Evolutionary conservation across 2,888 invertebrate genomes (phyloP), one percentile per base, ranked within the genome.

Genomic region (Ormia ochracea): DNA sequence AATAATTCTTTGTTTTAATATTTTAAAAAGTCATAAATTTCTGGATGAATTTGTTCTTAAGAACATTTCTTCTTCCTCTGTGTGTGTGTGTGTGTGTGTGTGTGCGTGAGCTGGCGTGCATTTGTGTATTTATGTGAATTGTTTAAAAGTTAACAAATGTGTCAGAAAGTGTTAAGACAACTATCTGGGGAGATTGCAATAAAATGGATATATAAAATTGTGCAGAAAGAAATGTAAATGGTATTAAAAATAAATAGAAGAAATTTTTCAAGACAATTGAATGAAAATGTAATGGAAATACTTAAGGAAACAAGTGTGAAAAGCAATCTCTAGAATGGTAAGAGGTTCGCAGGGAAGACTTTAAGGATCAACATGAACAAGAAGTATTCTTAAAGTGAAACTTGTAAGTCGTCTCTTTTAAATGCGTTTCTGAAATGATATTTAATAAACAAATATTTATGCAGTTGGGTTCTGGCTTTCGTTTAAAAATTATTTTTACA

Each of bases 111-210:
- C 9, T 58, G 58, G 10, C 5, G 26, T 28, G 17, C 43, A 59
- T 23, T 45, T 50, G 48, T 12, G 4, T 45, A 31, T 21, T 17
- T 31, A n/a, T n/a, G 36, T 38, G 23, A 70, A 70, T 66, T 65
- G 33, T 52, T 68, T 43, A 3, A 59, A 75, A 43, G 54, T 54
- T 63, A 68, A 73, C 73, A 69, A 68, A 69, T 54, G 63, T 74
- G 73, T 73, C 68, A 73, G 61, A 74, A 73, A 43, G 52, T 54
- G 48, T 78, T 56, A 74, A 61, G 54, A 63, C 61, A 69, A 63
- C 56, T 69, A 41, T 69, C 73, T 45, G 7, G 59, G 23, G 72
- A 63, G 23, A 41, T 61, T 61, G 54, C 23, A 43, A 36, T 45
- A 61, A 43, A 59, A 36, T 26, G 17, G 12, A 72, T 23, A 38